phyloP scores from a whole-genome alignment of 2,888 invertebrate genomes.

The Netelia inedita region DNA sequence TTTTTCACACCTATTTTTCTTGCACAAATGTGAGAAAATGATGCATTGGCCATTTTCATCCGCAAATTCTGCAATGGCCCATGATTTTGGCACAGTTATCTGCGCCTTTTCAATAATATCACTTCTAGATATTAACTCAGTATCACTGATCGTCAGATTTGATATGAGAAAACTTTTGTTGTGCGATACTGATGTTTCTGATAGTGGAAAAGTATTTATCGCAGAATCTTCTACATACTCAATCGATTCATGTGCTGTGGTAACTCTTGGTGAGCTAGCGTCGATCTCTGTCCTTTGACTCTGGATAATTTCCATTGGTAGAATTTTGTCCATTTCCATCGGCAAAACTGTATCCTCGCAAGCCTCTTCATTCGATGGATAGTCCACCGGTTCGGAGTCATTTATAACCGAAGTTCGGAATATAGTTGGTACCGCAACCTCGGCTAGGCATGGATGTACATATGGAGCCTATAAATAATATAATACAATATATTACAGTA shows the following conservation, averaged over 20 bases:
- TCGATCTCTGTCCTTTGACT: conserved; percentile 1
- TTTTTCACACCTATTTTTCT: no score
- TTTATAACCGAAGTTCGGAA: no score
- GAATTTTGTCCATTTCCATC: no score
- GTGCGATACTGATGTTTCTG: not conserved
- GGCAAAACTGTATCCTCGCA: no score
- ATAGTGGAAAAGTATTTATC: not conserved
- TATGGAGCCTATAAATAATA: no score
- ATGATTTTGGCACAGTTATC: conserved; percentile 17
- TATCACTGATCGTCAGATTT: not conserved
- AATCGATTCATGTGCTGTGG: not conserved
- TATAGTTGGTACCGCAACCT: no score
- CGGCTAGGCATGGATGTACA: no score
- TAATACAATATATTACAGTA: no score
- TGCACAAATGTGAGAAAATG: conserved; percentile 3
- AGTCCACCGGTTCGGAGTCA: no score
- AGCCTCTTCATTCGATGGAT: no score
- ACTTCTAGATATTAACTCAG: not conserved
- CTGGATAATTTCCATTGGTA: not conserved
- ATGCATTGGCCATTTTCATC: conserved; percentile 23
- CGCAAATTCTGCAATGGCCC: conserved; percentile 10
- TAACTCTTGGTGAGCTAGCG: not conserved
- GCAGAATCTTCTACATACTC: not conserved
- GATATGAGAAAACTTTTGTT: conserved; percentile 11
- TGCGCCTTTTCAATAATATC: not conserved